Evolutionary conservation across 2,113 vertebrate genomes (phyloP), one percentile per base, ranked within the genome.

Genomic region (Mesitornis unicolor): DNA sequence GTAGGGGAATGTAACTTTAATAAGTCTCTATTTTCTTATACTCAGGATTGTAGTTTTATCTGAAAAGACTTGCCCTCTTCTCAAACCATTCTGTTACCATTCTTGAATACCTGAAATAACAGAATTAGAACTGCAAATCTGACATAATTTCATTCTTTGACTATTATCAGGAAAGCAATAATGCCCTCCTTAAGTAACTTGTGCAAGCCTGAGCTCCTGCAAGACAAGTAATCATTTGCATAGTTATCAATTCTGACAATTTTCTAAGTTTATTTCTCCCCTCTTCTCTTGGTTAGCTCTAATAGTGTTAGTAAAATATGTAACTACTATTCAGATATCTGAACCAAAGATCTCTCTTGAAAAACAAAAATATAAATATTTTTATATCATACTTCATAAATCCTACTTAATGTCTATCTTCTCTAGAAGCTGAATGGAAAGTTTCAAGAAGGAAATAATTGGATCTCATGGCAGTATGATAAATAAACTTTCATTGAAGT

Each of bases 151-250:
- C 31, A 87, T 60, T 90, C 60, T 81, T 84, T 42, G 36, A 73
- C 13, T 83, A 75, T 93, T 95, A 79, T 69, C 48, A 67, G 51
- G 47, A 88, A 84, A 36, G 20, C 53, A 96, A 92, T 91, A 65
- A 59, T 61, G 54, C 61, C 33, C 29, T 56, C 28, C 45, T 94
- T 96, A 84, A 89, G 73, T 88, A 93, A 82, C 38, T 50, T 50
- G 18, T 67, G 38, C 61, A 92, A 86, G 65, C 69, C 63, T 91
- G 78, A 95, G 35, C 59, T 89, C 51, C 70, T 96, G 24, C 35
- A 87, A 93, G 70, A 71, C 75, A 82, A 70, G 28, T 54, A 87
- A 54, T 80, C 13, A 69, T 94, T 91, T 97, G 35, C 59, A 87
- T 95, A 81, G 47, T 87, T 89, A 89, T 82, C 85, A 92, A 83